A percentile compares a stretch with the other conserved stretches of the same genome.
These are phyloP conservation scores for Mechanitis mazaeus DNA, from an alignment of 2,888 invertebrate species.

Conservation along the genomic window DNA sequence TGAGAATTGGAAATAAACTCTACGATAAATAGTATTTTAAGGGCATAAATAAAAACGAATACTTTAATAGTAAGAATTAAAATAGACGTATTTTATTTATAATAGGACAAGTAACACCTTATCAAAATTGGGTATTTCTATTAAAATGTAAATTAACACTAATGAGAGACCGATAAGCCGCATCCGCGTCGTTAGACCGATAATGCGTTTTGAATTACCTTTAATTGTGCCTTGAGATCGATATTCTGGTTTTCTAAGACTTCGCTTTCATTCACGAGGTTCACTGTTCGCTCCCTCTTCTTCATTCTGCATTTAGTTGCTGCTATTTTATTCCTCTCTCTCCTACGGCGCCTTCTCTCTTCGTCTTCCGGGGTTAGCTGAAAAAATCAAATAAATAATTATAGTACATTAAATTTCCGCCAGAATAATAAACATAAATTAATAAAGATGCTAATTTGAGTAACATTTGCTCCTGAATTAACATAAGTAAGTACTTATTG, in stretches of 20 bases:
- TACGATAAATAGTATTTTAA: too few relatives aligned
- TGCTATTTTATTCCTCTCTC: constrained; percentile 95
- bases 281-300: constrained; percentile 92
- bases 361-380: constrained; percentile 94
- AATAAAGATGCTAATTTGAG: constrained; percentile 4
- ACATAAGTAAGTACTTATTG: background rate
- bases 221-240: constrained; percentile 87
- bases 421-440: background rate
- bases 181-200: constrained; percentile 18
- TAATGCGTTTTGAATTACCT: constrained; percentile 44
- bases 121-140: constrained; percentile 23
- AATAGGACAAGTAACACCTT: constrained; percentile 4
- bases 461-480: background rate
- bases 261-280: constrained; percentile 91
- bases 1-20: too few relatives aligned
- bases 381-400: constrained; percentile 1
- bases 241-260: constrained; percentile 89
- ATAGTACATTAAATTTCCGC: background rate
- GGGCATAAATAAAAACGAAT: background rate
- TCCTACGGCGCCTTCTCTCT: constrained; percentile 87
- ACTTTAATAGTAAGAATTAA: too few relatives aligned
- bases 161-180: constrained; percentile 22
- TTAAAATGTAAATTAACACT: constrained; percentile 25
- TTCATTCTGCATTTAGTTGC: constrained; percentile 96
- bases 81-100: background rate